These are phyloP conservation scores for Charadrius vociferus DNA, from an alignment of 2,113 vertebrate genomes.

Conservation along the genomic window DNA sequence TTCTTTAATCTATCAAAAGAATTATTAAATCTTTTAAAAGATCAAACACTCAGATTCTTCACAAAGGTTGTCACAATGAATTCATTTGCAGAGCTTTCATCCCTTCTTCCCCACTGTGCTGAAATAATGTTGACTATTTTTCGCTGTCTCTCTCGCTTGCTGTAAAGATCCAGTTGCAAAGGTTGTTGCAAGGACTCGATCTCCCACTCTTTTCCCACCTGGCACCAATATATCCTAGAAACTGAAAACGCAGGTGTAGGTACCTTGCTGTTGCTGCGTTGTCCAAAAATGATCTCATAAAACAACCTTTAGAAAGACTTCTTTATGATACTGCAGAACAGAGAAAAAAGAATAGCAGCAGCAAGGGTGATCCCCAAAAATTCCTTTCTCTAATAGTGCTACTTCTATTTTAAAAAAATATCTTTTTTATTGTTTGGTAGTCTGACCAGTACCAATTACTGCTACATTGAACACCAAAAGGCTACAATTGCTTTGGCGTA, in stretches of 20 bases:
- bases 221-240: not conserved
- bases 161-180: not conserved
- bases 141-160: slow-evolving; percentile 18
- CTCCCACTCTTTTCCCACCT: slow-evolving; percentile 11
- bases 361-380: accelerated
- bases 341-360: not conserved
- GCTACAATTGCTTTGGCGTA: not conserved
- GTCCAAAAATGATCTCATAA: not conserved
- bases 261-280: not conserved
- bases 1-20: slow-evolving; percentile 71
- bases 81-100: slow-evolving; percentile 67
- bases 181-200: not conserved
- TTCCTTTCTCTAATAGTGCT: not conserved
- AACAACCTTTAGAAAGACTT: too few relatives aligned
- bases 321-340: not conserved
- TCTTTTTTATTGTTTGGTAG: not conserved
- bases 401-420: not conserved
- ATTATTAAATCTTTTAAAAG: slow-evolving; percentile 74
- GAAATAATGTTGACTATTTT: slow-evolving; percentile 50
- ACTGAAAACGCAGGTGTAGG: not conserved
- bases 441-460: not conserved
- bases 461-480: not conserved
- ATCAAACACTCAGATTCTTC: slow-evolving; percentile 67
- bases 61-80: slow-evolving; percentile 74
- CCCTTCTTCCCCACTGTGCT: slow-evolving; percentile 58